Percentiles rank a stretch among this genome's conserved stretches.
Conservation (phyloP, 2,797 vertebrate species). For the Mionectes olivaceus region DNA sequence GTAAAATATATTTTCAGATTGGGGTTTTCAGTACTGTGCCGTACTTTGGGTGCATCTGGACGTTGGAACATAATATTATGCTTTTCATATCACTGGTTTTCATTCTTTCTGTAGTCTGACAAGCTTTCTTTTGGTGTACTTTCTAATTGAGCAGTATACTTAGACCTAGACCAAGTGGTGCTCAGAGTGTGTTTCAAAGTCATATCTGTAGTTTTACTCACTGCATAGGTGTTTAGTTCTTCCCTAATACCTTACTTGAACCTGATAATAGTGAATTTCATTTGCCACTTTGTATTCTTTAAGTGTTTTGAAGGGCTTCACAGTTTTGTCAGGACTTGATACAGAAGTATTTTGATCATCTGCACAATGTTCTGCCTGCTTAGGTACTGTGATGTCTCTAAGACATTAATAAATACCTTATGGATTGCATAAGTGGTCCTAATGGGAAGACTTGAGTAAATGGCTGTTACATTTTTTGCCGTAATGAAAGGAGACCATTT, state of each 20-base stretch:
- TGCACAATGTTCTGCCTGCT: background rate
- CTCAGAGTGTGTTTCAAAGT: background rate
- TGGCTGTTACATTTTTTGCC: background rate
- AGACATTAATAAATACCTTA: background rate
- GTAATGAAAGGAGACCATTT: background rate
- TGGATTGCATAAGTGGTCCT: background rate
- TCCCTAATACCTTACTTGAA: background rate
- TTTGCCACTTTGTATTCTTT: background rate
- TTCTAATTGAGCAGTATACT: fast-evolving
- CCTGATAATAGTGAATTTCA: background rate
- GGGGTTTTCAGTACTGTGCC: background rate
- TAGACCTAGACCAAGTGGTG: background rate
- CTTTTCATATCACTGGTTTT: background rate
- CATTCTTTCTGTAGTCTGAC: background rate
- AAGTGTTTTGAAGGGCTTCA: background rate
- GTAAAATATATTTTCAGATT: background rate
- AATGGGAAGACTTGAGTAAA: background rate
- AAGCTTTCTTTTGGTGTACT: background rate
- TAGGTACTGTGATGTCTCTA: background rate
- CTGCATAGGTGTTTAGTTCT: background rate
- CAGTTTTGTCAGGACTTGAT: background rate
- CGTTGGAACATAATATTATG: background rate
- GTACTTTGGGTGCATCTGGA: background rate
- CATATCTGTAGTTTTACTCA: background rate
- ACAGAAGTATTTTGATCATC: background rate